These are phyloP conservation scores for Caenorhabditis wallacei DNA, from an alignment of 2,888 invertebrate species.

Conservation along the genomic window DNA sequence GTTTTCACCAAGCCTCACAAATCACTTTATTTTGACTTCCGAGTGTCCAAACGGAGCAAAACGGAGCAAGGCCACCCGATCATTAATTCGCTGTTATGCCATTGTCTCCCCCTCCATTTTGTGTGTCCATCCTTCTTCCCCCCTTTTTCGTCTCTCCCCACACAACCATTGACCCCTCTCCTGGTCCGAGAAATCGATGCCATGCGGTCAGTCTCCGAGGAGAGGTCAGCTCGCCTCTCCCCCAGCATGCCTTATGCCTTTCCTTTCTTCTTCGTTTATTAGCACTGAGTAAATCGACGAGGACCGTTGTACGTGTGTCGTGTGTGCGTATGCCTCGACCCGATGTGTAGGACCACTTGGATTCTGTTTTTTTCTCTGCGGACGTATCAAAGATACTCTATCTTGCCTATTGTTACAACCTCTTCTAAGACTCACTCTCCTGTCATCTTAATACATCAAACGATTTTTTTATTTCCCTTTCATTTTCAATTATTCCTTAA, in stretches of 20 bases:
- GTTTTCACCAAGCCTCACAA: no score
- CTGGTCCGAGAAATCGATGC: slow-evolving; percentile 29
- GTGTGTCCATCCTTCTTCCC: slow-evolving; percentile 2
- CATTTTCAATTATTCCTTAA: neutral
- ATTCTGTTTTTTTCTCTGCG: neutral
- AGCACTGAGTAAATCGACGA: slow-evolving; percentile 19
- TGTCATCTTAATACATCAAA: no score
- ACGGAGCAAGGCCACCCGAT: no score
- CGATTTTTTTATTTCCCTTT: neutral
- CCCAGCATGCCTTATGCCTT: neutral
- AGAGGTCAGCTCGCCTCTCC: slow-evolving; percentile 29
- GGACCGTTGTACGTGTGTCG: neutral
- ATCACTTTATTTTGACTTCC: no score
- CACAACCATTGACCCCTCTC: neutral
- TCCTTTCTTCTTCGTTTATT: slow-evolving; percentile 16
- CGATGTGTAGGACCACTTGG: slow-evolving; percentile 10
- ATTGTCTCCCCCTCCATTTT: no score
- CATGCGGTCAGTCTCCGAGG: slow-evolving; percentile 1
- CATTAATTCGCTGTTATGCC: no score
- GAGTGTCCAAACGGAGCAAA: no score
- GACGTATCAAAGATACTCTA: neutral
- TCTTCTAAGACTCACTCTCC: no score
- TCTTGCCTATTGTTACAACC: neutral
- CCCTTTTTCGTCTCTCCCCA: neutral
- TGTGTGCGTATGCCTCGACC: neutral